Percentiles rank a stretch among this genome's conserved stretches.
Conservation (phyloP, 2,797 vertebrate genomes). For the Kryptopterus vitreolus region DNA sequence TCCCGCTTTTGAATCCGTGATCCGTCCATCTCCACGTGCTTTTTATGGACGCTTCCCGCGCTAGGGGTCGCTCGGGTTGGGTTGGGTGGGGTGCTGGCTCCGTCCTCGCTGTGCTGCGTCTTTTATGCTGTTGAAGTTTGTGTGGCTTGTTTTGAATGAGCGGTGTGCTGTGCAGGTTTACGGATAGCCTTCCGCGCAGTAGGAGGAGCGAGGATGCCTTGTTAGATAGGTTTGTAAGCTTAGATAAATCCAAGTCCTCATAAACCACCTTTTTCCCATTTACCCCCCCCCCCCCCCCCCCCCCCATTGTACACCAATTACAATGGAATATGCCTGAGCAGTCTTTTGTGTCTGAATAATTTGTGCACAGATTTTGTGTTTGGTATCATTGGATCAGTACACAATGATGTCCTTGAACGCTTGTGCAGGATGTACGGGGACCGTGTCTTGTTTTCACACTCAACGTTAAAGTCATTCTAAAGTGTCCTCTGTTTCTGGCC, state of each 20-base stretch:
- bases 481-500: not conserved
- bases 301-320: slow-evolving; percentile 6
- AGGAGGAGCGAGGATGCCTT: slow-evolving; percentile 46
- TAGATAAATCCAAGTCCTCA: slow-evolving; percentile 17
- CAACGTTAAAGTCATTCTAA: slow-evolving; percentile 18
- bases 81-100: slow-evolving; percentile 36
- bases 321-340: not conserved
- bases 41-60: slow-evolving; percentile 27
- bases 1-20: not conserved
- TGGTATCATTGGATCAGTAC: slow-evolving; percentile 12
- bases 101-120: slow-evolving; percentile 9
- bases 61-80: slow-evolving; percentile 15
- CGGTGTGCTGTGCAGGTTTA: slow-evolving; percentile 58
- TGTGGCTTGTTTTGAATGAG: slow-evolving; percentile 48
- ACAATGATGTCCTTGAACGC: slow-evolving; percentile 51
- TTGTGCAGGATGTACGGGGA: slow-evolving; percentile 33
- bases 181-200: slow-evolving; percentile 47
- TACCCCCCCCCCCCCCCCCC: slow-evolving; percentile 9
- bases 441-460: not conserved
- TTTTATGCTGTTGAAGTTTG: slow-evolving; percentile 17
- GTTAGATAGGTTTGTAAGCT: slow-evolving; percentile 55
- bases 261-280: not conserved
- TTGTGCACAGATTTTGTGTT: not conserved
- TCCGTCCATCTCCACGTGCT: slow-evolving; percentile 16
- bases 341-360: not conserved